Evolutionary conservation across 2,888 invertebrate genomes (phyloP), one percentile per base, ranked within the genome.

Genomic region (Eudasyphora cyanicolor): DNA sequence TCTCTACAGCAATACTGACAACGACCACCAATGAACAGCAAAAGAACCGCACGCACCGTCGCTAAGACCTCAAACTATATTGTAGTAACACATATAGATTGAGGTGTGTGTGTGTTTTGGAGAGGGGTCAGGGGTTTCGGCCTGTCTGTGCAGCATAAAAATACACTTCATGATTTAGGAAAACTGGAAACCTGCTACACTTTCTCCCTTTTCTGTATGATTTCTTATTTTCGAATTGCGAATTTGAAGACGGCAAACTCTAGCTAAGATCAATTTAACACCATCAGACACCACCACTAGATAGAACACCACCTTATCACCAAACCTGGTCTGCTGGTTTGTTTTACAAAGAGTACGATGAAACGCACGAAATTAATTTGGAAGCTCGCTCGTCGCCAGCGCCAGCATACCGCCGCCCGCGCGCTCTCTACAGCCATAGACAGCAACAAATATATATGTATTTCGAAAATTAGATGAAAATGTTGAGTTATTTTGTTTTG

Each of bases 101-200:
- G n/a, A n/a, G n/a, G 67, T 32, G 62, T 14, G 4, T 5, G 54
- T 54, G n/a, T n/a, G n/a, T n/a, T n/a, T n/a, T n/a, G n/a, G n/a
- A n/a, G 12, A n/a, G 45, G 12, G 45, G 45, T 45, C 45, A 14
- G 45, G 6, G 4, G 45, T 10, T n/a, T 45, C n/a, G 12, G 3
- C 45, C 38, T 38, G 38, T 8, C 38, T 45, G n/a, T n/a, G n/a
- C n/a, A n/a, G n/a, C n/a, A n/a, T n/a, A n/a, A n/a, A n/a, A n/a
- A n/a, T n/a, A n/a, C n/a, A n/a, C n/a, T n/a, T n/a, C n/a, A 49
- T 24, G 49, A n/a, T 62, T 70, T 64, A 21, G 42, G 45, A 79
- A 79, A 84, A 84, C 84, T 81, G 84, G 73, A 79, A 79, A 76
- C 73, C 84, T 81, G 81, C 81, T 62, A 67, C 62, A 38, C 10